Evolutionary conservation across 2,888 invertebrate genomes (phyloP).

Genomic region (Agrilus cyanescens): DNA sequence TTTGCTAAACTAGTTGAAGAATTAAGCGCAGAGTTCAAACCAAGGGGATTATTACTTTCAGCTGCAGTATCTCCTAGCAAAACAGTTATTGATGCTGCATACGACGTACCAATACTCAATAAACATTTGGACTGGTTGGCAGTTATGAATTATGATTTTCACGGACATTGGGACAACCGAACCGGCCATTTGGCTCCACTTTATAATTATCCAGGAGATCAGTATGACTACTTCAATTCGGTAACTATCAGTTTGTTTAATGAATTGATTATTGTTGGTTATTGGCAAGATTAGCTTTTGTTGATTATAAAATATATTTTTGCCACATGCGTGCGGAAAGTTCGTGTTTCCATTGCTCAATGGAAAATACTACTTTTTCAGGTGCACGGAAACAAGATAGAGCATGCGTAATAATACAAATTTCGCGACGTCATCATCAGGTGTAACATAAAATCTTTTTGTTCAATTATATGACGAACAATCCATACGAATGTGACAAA

Average conservation of each 20-base stretch:
- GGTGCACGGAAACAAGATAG: too few relatives aligned
- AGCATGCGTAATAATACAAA: too few relatives aligned
- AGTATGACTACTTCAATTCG: slow-evolving; percentile 54
- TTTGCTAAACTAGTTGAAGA: slow-evolving; percentile 56
- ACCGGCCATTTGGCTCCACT: slow-evolving; percentile 67
- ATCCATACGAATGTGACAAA: too few relatives aligned
- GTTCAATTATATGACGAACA: too few relatives aligned
- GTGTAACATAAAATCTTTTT: too few relatives aligned
- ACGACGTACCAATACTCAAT: slow-evolving; percentile 54
- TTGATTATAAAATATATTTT: too few relatives aligned
- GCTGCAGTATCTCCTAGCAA: slow-evolving; percentile 63
- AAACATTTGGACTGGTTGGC: slow-evolving; percentile 68
- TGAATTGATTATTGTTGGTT: too few relatives aligned
- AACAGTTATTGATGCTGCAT: slow-evolving; percentile 58
- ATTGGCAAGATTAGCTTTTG: too few relatives aligned
- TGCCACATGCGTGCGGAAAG: too few relatives aligned
- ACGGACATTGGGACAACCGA: slow-evolving; percentile 60
- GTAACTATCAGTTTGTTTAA: slow-evolving; percentile 38
- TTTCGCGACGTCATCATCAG: too few relatives aligned
- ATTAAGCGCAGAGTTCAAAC: slow-evolving; percentile 48
- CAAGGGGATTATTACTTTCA: slow-evolving; percentile 51
- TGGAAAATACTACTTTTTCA: too few relatives aligned
- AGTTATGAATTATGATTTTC: slow-evolving; percentile 73
- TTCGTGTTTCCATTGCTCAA: too few relatives aligned
- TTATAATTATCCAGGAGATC: slow-evolving; percentile 50